Evolutionary conservation across 2,888 invertebrate species (phyloP), one percentile per base, ranked within the genome.

Genomic region (Seira ritae): DNA sequence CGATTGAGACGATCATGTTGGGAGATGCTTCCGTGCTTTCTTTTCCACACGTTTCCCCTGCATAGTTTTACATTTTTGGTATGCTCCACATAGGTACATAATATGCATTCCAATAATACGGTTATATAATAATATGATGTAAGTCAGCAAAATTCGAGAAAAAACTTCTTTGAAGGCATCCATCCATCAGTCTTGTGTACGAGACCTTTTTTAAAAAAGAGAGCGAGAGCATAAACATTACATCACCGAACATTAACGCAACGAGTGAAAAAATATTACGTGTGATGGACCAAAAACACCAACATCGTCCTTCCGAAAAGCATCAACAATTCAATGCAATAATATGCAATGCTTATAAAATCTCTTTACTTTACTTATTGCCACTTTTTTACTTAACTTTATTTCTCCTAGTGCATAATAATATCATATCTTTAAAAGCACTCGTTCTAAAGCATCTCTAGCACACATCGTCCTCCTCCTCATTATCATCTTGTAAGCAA

Each of bases 351-450:
- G 17, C n/a, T 17, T 15, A 55, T 55, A 67, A 67, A 67, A 22
- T 4, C 67, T 67, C 67, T 31, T 23, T 67, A 19, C 65, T 20
- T 20, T 65, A 67, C 67, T 67, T 67, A 22, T 67, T 67, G 20
- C 67, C 15, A 65, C 17, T 65, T 60, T 6, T n/a, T 55, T 55
- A 55, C 17, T 55, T n/a, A 20, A 65, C 22, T 65, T 65, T 17
- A 55, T 65, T 20, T 67, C 67, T 22, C 22, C 20, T n/a, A 55
- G 3, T 55, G 42, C 42, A 42, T 42, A n/a, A n/a, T n/a, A n/a
- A n/a, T n/a, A 42, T 12, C 15, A 2, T 17, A 55, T 55, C 55
- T 15, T 55, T 17, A 55, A 55, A 55, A 55, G 55, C 55, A 55
- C 55, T 55, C 55, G 55, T 31, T 31, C 8, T 31, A 55, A 12